Evolutionary conservation across 1,140 invertebrate genomes (phyloP).

Genomic region (Pachyrhynchus sulphureomaculatus): DNA sequence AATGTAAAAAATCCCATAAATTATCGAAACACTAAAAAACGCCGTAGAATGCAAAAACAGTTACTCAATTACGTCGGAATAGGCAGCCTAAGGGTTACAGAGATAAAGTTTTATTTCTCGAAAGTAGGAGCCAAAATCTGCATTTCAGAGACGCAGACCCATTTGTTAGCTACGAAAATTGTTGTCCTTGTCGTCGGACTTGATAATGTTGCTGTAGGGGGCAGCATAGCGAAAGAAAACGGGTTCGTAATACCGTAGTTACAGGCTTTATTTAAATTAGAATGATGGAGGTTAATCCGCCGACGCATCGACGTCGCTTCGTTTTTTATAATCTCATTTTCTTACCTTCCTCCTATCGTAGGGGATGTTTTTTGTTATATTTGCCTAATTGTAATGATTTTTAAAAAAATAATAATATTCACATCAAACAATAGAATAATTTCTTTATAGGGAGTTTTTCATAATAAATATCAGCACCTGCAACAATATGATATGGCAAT

Average conservation of each 20-base stretch:
- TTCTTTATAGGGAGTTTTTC: too few relatives aligned
- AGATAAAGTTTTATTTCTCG: constrained; percentile 3
- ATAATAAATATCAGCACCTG: too few relatives aligned
- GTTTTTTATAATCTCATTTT: too few relatives aligned
- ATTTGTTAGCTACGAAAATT: constrained; percentile 14
- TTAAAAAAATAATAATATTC: too few relatives aligned
- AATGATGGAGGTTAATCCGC: too few relatives aligned
- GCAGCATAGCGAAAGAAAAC: background rate
- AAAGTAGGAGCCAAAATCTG: constrained; percentile 11
- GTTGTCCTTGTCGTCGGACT: constrained; percentile 11
- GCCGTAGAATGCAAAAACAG: constrained; percentile 11
- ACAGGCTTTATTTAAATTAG: too few relatives aligned
- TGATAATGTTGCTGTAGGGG: background rate
- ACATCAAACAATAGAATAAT: too few relatives aligned
- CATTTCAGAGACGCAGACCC: constrained; percentile 11
- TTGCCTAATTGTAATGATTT: too few relatives aligned
- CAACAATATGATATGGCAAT: too few relatives aligned
- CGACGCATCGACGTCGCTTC: too few relatives aligned
- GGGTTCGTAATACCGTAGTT: background rate
- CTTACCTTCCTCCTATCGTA: too few relatives aligned
- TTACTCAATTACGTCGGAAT: constrained; percentile 2
- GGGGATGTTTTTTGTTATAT: too few relatives aligned
- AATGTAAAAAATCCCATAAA: constrained; percentile 1
- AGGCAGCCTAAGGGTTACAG: constrained; percentile 6
- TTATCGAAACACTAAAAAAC: constrained; percentile 8